Evolutionary conservation across 2,888 invertebrate species (phyloP), one percentile per base, ranked within the genome.

Genomic region (Mythimna impura): DNA sequence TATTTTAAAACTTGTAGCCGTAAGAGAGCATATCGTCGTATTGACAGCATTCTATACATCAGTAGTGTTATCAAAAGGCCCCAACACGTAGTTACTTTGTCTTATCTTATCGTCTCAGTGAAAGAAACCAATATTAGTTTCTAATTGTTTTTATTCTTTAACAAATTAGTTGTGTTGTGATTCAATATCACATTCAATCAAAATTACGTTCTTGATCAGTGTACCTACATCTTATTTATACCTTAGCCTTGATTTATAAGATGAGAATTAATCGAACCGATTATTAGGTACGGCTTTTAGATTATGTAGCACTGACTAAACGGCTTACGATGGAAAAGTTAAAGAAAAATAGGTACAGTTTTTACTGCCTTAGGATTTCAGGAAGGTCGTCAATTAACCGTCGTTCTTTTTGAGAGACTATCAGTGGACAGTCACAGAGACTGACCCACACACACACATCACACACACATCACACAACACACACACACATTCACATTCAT

Each of bases 81-180:
- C 87, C 89, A 89, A 89, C 91, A 90, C 91, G 89, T 92, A 87
- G 87, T 89, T 92, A 94, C 92, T 94, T 94, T 90, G 93, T 91
- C 91, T 95, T 95, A 95, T 95, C 95, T 95, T 94, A 95, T 95
- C 95, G 86, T 88, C 77, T 76, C 74, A 75, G 87, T 89, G 90
- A 91, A 92, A 93, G 92, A 91, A 92, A 88, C 89, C 87, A 87
- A 89, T 88, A 87, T 82, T 82, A 84, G 71, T 81, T 77, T 73
- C 70, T 82, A 80, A 82, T 86, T 78, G 70, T 79, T 77, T 68
- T 71, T 58, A 43, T 70, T 73, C 14, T 62, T 71, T 67, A 25
- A 52, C 20, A 55, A 54, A 73, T 63, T 60, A 50, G 12, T 55
- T 64, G 50, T 10, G n/a, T 43, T 66, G 2, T 3, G 17, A 76